Evolutionary conservation across 2,888 invertebrate species (phyloP), one percentile per base, ranked within the genome.

Genomic region (Oeneis ivallda): DNA sequence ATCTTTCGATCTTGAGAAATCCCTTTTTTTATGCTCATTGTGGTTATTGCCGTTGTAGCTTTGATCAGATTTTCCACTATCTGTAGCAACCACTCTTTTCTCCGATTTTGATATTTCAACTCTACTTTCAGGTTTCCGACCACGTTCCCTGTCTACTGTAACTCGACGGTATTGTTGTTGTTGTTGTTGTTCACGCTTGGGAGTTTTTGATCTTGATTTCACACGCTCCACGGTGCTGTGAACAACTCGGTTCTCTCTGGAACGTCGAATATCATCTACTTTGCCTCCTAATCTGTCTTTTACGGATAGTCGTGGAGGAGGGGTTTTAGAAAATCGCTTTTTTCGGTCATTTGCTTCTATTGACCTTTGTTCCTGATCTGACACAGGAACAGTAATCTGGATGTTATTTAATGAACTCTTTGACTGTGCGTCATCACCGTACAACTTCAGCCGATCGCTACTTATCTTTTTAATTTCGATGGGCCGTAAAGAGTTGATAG

Each of bases 231-330:
- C 86, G 17, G 92, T 93, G 74, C 92, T 92, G 60, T 93, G 93
- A 10, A 93, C 86, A 15, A 93, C 80, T 53, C 90, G 83, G 9
- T 93, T 87, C 66, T 95, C 94, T 75, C 93, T 86, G 39, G 85
- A 80, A 72, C 89, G 85, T 56, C 93, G 90, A 11, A 89, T 74
- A 71, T 94, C 94, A 68, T 95, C 95, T 0, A 96, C 93, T 86
- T 96, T 95, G 0, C 95, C 95, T 0, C 96, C 97, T 4, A 97
- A 89, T 53, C 97, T 92, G 70, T 96, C 96, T 82, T 96, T 96
- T 0, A 96, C 95, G 0, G 96, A 96, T 39, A 95, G 78, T 72
- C 94, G 92, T 0, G 93, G 93, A 0, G 95, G 94, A 8, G 94
- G 94, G 19, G 89, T 89, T 79, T 87, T 89, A 64, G 88, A 90